Percentiles rank a stretch among this genome's conserved stretches.
These are phyloP conservation scores for Drymonia ruficornis DNA, from an alignment of 2,888 invertebrate species.

Conservation along the genomic window DNA sequence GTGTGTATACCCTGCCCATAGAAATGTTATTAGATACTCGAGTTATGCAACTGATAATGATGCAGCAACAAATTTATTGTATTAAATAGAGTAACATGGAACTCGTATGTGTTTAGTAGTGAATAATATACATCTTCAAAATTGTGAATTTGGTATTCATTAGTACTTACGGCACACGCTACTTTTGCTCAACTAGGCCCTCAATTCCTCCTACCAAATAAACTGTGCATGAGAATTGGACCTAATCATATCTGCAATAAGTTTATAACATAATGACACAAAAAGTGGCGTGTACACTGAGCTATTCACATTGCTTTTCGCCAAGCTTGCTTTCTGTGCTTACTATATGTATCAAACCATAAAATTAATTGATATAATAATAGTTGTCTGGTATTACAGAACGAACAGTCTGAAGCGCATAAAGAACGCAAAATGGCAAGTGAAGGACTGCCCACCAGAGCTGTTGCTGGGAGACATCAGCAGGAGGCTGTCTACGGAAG, in stretches of 20 bases:
- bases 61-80: not conserved
- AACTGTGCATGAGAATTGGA: too few relatives aligned
- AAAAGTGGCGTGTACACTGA: constrained; percentile 6
- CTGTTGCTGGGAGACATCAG: constrained; percentile 75
- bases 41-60: constrained; percentile 14
- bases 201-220: too few relatives aligned
- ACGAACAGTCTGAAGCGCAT: constrained; percentile 86
- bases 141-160: too few relatives aligned
- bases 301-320: constrained; percentile 41
- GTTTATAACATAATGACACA: not conserved
- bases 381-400: constrained; percentile 56
- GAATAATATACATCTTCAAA: too few relatives aligned
- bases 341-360: constrained; percentile 18
- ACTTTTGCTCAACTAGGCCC: not conserved
- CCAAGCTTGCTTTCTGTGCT: constrained; percentile 50
- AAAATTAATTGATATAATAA: not conserved
- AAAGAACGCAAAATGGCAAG: constrained; percentile 86
- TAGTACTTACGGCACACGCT: not conserved
- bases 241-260: too few relatives aligned
- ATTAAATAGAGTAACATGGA: constrained; percentile 5
- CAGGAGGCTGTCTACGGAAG: constrained; percentile 85
- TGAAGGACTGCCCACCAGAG: constrained; percentile 85
- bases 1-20: constrained; percentile 27
- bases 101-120: constrained; percentile 11
- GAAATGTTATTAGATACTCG: constrained; percentile 17